These are phyloP conservation scores for Spicauda simplicius DNA, from an alignment of 2,888 invertebrate species.

Conservation along the genomic window DNA sequence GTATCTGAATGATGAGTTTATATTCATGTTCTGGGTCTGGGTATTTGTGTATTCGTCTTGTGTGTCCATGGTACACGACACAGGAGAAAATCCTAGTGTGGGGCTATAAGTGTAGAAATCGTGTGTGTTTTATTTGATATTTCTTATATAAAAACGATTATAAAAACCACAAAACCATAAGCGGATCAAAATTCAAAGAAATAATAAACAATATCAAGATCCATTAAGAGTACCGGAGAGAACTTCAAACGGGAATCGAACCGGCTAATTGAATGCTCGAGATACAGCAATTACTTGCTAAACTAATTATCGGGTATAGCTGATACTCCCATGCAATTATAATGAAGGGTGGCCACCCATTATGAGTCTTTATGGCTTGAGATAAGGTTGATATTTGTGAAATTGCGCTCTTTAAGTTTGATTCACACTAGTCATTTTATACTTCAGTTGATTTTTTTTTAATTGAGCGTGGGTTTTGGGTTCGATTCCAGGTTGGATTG, in stretches of 20 bases:
- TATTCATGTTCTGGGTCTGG: too few relatives aligned
- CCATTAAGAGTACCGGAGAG: not conserved
- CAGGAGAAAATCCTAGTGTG: too few relatives aligned
- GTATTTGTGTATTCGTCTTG: too few relatives aligned
- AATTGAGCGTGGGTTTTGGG: too few relatives aligned
- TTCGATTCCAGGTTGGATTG: too few relatives aligned
- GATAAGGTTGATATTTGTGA: not conserved
- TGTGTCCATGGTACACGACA: too few relatives aligned
- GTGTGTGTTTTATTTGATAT: too few relatives aligned
- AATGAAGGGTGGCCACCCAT: not conserved
- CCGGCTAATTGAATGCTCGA: conserved; percentile 10
- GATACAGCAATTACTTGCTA: conserved; percentile 7
- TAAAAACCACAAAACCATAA: not conserved
- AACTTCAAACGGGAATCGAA: conserved; percentile 14
- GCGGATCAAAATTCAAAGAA: too few relatives aligned
- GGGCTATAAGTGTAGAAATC: too few relatives aligned
- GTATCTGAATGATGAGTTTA: too few relatives aligned
- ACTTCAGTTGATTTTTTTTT: not conserved
- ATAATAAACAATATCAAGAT: not conserved
- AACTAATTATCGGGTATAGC: not conserved
- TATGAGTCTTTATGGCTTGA: not conserved
- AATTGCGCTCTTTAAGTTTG: not conserved
- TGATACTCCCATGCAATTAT: not conserved
- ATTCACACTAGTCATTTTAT: not conserved
- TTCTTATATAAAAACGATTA: not conserved